phyloP scores from a whole-genome alignment of 2,797 vertebrate genomes.

The Hydrophis major region DNA sequence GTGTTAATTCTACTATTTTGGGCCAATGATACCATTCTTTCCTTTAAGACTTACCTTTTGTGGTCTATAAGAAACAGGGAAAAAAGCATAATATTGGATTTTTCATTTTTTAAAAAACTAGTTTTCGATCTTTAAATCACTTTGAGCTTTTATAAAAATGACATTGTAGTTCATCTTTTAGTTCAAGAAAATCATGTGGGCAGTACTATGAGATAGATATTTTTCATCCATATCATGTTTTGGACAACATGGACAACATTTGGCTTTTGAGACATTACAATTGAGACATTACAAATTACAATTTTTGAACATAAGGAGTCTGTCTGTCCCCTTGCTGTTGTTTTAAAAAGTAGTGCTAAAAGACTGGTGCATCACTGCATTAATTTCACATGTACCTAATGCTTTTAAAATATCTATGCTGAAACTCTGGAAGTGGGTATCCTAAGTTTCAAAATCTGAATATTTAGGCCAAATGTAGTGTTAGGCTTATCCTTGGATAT shows the following conservation, averaged over 20 bases:
- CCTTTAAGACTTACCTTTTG: background rate
- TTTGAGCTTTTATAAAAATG: background rate
- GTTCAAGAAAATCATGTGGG: background rate
- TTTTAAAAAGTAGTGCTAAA: background rate
- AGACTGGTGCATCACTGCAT: background rate
- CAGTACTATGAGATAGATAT: background rate
- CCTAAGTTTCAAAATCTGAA: background rate
- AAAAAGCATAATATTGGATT: background rate
- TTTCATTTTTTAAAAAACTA: background rate
- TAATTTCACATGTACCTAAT: background rate
- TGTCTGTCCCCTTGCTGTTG: background rate
- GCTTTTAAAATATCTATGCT: background rate
- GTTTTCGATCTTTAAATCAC: background rate
- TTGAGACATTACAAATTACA: background rate
- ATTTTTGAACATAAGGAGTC: background rate
- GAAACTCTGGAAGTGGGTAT: background rate
- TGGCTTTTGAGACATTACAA: no score
- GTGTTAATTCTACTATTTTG: conserved; percentile 18
- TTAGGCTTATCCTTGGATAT: background rate
- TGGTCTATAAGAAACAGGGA: background rate
- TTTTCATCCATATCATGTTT: background rate
- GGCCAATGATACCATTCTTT: background rate
- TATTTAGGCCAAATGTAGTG: background rate
- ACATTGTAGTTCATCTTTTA: background rate
- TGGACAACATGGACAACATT: background rate